These are phyloP conservation scores for Cryptus viduatorius DNA, from an alignment of 2,888 invertebrate genomes.

Conservation along the genomic window DNA sequence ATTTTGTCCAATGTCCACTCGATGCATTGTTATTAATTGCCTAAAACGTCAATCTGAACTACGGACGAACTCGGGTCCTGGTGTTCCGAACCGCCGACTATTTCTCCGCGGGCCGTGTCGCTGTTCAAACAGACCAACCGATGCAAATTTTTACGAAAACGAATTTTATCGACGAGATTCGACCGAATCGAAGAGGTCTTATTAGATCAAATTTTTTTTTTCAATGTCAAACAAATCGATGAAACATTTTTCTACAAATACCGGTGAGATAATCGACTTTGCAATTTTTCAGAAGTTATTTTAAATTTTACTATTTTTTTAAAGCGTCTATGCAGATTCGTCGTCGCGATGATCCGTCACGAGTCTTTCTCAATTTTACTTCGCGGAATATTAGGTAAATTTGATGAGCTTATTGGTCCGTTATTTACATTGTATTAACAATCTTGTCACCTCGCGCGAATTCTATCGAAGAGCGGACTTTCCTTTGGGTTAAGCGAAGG, in stretches of 20 bases:
- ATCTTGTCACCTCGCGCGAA: constrained; percentile 24
- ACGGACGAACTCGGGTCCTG: constrained; percentile 9
- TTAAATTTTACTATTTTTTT: not conserved
- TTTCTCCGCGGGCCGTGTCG: not conserved
- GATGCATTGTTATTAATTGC: constrained; percentile 54
- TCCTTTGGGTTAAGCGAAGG: constrained; percentile 56
- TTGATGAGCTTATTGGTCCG: constrained; percentile 1
- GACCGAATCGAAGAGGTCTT: constrained; percentile 22
- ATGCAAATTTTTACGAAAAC: constrained; percentile 56
- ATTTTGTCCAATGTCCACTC: constrained; percentile 18
- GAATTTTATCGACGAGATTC: constrained; percentile 43
- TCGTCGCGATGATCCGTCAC: not conserved
- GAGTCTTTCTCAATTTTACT: constrained; percentile 29
- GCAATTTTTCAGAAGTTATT: not conserved
- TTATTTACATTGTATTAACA: constrained; percentile 55
- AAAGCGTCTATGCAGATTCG: not conserved
- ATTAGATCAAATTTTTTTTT: constrained; percentile 35
- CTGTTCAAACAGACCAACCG: constrained; percentile 47
- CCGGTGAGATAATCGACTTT: constrained; percentile 40
- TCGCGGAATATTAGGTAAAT: constrained; percentile 38
- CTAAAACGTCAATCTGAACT: constrained; percentile 55
- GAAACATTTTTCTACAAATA: constrained; percentile 26
- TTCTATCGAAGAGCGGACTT: constrained; percentile 12
- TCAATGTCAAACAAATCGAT: constrained; percentile 19
- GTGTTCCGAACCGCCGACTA: constrained; percentile 8